These are phyloP conservation scores for Euglossa dilemma DNA, from an alignment of 1,140 invertebrate genomes.

Conservation along the genomic window DNA sequence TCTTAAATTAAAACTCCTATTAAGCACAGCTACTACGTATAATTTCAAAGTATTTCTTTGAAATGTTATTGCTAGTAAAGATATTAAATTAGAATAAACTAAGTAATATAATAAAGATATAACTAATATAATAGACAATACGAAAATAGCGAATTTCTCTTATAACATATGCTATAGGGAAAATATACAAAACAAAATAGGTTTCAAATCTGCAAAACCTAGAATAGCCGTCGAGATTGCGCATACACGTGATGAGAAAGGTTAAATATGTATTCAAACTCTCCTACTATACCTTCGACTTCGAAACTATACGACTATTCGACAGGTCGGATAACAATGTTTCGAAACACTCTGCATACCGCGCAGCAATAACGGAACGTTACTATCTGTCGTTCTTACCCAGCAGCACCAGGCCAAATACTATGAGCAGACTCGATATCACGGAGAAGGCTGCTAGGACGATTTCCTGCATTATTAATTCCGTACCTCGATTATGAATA, in stretches of 20 bases:
- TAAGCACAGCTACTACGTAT: neutral
- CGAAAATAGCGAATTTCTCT: neutral
- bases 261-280: conserved; percentile 44
- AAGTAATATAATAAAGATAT: no score
- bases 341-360: conserved; percentile 6
- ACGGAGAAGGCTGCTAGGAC: conserved; percentile 81
- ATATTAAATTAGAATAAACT: neutral
- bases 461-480: conserved; percentile 80
- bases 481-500: conserved; percentile 32
- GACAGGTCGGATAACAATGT: conserved; percentile 29
- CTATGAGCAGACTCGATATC: conserved; percentile 80
- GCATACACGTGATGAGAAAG: conserved; percentile 43
- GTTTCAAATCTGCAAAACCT: neutral
- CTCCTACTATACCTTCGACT: conserved; percentile 25
- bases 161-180: neutral
- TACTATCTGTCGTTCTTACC: conserved; percentile 76
- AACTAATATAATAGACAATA: neutral
- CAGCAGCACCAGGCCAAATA: conserved; percentile 81
- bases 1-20: neutral
- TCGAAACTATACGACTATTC: conserved; percentile 29
- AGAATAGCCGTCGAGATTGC: conserved; percentile 2
- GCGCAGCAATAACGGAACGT: conserved; percentile 20
- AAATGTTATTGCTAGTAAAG: neutral
- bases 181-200: neutral
- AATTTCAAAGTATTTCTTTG: neutral